These are phyloP conservation scores for Emesis russula DNA, from an alignment of 2,888 invertebrate genomes.

Conservation along the genomic window DNA sequence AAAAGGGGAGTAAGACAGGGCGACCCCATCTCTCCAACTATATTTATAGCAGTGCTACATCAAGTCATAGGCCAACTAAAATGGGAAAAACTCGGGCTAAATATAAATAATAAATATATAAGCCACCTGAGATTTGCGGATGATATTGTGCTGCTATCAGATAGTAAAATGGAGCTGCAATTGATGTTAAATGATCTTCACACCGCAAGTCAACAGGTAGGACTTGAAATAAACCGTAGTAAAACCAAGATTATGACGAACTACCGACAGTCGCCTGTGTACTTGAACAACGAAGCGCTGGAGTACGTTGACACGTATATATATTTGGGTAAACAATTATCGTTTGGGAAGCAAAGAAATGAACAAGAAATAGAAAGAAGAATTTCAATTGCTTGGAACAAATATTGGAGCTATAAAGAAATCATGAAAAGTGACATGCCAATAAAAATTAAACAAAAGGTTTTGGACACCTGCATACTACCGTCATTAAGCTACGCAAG, in stretches of 20 bases:
- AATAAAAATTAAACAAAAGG: conserved; percentile 38
- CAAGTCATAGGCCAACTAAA: background rate
- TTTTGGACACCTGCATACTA: conserved; percentile 57
- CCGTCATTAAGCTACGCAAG: conserved; percentile 53
- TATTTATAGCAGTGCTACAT: no score
- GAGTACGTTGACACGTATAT: conserved; percentile 66
- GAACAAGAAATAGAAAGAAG: conserved; percentile 55
- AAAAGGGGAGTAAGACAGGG: conserved; percentile 28
- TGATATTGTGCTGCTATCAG: conserved; percentile 19
- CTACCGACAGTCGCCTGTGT: no score
- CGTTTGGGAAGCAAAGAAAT: conserved; percentile 40
- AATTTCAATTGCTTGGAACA: conserved; percentile 42
- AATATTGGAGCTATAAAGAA: conserved; percentile 63
- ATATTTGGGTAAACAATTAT: conserved; percentile 75
- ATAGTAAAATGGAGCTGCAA: conserved; percentile 26
- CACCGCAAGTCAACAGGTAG: conserved; percentile 46
- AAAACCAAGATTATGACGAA: no score
- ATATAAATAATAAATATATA: conserved; percentile 15
- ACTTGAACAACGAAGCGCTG: conserved; percentile 21
- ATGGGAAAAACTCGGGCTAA: conserved; percentile 26
- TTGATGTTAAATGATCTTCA: conserved; percentile 40
- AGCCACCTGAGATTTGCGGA: background rate
- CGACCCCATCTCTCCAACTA: conserved; percentile 7
- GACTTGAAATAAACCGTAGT: conserved; percentile 51
- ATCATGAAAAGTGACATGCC: conserved; percentile 55